Percentiles rank a stretch among this genome's conserved stretches.
phyloP scores from a whole-genome alignment of 2,113 vertebrate species.

The Oreochromis spilurus region DNA sequence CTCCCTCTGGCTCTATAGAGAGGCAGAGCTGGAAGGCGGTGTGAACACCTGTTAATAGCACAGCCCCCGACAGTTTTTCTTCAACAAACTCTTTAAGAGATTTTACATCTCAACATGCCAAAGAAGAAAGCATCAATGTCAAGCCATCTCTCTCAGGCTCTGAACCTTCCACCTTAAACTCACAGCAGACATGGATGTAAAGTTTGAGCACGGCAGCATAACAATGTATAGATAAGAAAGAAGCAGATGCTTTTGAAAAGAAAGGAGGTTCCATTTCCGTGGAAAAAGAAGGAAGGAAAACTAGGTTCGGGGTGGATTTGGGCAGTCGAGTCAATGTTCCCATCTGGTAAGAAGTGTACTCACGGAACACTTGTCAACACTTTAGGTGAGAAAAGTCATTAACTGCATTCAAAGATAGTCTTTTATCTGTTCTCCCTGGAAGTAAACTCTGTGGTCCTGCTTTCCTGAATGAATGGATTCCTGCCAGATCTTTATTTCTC shows the following conservation, averaged over 20 bases:
- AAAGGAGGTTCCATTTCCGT: not conserved
- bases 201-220: not conserved
- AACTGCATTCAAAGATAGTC: constrained; percentile 1
- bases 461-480: not conserved
- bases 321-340: not conserved
- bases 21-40: constrained; percentile 8
- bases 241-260: not conserved
- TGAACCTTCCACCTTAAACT: constrained; percentile 18
- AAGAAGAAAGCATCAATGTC: not conserved
- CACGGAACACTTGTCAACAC: constrained; percentile 1
- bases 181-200: not conserved
- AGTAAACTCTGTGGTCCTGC: not conserved
- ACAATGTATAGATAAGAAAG: not conserved
- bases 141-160: not conserved
- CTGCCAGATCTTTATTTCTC: not conserved
- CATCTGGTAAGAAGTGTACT: not conserved
- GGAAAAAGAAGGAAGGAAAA: not conserved
- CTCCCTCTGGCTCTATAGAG: constrained; percentile 32
- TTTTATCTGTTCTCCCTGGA: not conserved
- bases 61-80: not conserved
- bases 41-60: constrained; percentile 47
- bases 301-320: not conserved
- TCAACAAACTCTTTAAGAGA: constrained; percentile 11
- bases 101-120: not conserved
- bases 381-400: constrained; percentile 34